These are phyloP conservation scores for Ophion ellenae DNA, from an alignment of 2,888 invertebrate species.

Conservation along the genomic window DNA sequence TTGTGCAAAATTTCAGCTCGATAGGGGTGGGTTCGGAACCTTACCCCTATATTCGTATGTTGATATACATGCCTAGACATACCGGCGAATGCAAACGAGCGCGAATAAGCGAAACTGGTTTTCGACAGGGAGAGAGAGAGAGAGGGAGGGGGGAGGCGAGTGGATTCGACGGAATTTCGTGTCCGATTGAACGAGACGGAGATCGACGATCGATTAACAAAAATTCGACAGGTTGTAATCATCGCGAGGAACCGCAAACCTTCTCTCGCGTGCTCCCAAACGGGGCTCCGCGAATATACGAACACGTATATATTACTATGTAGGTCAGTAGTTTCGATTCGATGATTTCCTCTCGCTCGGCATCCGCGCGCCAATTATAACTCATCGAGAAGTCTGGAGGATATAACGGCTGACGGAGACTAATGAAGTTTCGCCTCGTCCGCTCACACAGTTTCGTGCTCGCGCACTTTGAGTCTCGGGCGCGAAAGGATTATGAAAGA, in stretches of 20 bases:
- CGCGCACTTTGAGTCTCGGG: too few species aligned
- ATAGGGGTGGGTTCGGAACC: too few species aligned
- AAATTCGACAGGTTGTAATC: constrained; percentile 59
- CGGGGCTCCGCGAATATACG: background rate
- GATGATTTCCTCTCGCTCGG: constrained; percentile 35
- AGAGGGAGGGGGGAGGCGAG: constrained; percentile 64
- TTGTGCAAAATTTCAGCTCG: too few species aligned
- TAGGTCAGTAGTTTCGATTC: constrained; percentile 54
- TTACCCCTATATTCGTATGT: background rate
- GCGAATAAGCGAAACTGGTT: constrained; percentile 71
- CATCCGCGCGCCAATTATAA: background rate
- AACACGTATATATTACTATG: constrained; percentile 9
- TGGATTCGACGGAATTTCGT: constrained; percentile 37
- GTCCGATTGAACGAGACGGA: constrained; percentile 55
- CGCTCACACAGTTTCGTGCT: too few species aligned
- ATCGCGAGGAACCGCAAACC: constrained; percentile 25
- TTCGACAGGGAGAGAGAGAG: constrained; percentile 25
- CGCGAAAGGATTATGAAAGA: too few species aligned
- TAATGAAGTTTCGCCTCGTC: too few species aligned
- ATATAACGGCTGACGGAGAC: too few species aligned
- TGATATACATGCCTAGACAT: constrained; percentile 13
- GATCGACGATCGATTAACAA: constrained; percentile 62
- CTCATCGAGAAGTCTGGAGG: constrained; percentile 4
- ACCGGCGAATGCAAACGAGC: background rate
- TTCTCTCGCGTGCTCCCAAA: constrained; percentile 22